Conservation (phyloP, 1,140 invertebrate species). For the Drosophila sp. region DNA sequence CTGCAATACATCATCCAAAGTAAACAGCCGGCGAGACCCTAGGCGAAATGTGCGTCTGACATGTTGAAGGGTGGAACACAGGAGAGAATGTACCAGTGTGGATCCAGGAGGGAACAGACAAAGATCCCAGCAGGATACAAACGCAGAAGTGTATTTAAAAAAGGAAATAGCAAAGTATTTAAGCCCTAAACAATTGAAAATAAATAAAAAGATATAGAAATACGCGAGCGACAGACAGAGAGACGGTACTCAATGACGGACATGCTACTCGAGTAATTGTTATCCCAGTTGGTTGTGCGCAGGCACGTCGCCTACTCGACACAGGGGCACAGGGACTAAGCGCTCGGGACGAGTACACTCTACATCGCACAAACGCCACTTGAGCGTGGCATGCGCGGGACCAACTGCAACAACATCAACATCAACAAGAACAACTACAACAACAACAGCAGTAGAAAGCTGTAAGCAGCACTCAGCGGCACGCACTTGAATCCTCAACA, state of each 20-base stretch:
- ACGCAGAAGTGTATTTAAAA: constrained; percentile 29
- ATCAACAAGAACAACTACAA: constrained; percentile 29
- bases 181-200: constrained; percentile 72
- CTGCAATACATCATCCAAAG: constrained; percentile 80
- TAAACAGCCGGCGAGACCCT: constrained; percentile 56
- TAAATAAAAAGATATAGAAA: constrained; percentile 35
- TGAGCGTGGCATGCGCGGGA: constrained; percentile 57
- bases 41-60: constrained; percentile 64
- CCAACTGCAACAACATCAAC: constrained; percentile 38
- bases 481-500: constrained; percentile 64
- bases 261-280: constrained; percentile 76
- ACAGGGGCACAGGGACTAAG: constrained; percentile 29
- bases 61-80: constrained; percentile 46
- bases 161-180: constrained; percentile 44
- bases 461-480: constrained; percentile 79
- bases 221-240: constrained; percentile 12
- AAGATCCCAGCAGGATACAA: neutral
- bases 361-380: constrained; percentile 70
- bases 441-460: constrained; percentile 53
- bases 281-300: constrained; percentile 75
- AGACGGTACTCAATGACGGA: constrained; percentile 51
- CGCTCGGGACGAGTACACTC: constrained; percentile 27
- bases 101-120: constrained; percentile 3
- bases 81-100: neutral
- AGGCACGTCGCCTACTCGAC: constrained; percentile 68